A percentile compares a stretch with the other conserved stretches of the same genome.
Conservation (phyloP, 1,140 invertebrate species). For the Trypoxylus dichotomus region DNA sequence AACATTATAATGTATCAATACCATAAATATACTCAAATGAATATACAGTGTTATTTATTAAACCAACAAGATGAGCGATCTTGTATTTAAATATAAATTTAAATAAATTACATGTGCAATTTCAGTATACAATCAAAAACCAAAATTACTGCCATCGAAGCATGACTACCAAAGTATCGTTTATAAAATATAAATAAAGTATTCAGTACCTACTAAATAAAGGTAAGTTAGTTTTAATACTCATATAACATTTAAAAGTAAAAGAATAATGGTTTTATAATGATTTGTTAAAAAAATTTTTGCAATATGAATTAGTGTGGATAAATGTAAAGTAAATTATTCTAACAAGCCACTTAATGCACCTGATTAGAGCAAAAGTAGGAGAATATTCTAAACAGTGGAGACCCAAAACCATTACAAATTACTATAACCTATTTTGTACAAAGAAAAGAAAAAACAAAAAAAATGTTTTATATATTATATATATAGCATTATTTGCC, state of each 20-base stretch:
- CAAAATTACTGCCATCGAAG: neutral
- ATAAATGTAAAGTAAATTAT: neutral
- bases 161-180: neutral
- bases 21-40: neutral
- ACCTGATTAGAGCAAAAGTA: neutral
- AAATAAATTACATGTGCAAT: neutral
- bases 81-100: neutral
- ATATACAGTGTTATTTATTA: too few relatives aligned
- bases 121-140: neutral
- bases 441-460: neutral
- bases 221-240: neutral
- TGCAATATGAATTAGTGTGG: neutral
- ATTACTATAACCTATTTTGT: neutral
- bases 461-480: neutral
- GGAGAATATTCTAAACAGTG: neutral
- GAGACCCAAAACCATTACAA: slow-evolving; percentile 16
- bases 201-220: neutral
- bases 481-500: neutral
- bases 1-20: neutral
- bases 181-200: too few relatives aligned
- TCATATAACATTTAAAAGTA: neutral
- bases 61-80: neutral
- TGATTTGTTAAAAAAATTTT: neutral
- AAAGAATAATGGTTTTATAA: neutral
- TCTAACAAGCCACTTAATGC: neutral